Base-by-base conservation (phyloP, 2,113 vertebrate species). In the Catharus bicknelli region DNA sequence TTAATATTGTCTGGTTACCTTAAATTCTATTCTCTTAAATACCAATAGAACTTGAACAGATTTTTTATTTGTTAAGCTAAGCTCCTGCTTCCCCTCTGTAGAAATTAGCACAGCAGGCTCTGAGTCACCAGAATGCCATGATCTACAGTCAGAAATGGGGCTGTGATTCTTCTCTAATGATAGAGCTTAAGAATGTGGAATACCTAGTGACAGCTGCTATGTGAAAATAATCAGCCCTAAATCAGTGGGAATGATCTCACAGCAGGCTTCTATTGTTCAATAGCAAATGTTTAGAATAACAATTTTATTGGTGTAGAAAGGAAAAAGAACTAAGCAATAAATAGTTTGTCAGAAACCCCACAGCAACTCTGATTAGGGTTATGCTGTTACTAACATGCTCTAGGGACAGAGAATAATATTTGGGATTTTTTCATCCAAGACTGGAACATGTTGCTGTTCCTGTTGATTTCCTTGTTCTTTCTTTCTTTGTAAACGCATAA, bases 191-290 rank as follows among this genome's bases (percentile, higher is more conserved):
- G 79, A 88, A 89, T 59, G 40, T 83, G 70, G 70, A 88, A 81
- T 85, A 63, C 40, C 74, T 94, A 90, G 45, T 72, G 58, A 75
- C 68, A 96, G 30, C 53, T 83, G 73, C 51, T 94, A 77, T 94
- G 85, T 61, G 78, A 95, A 97, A 97, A 97, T 92, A 95, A 96
- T 95, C 81, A 88, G 62, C 36, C 23, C 96, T 96, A 68, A 94
- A 75, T 95, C 83, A 96, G 69, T 79, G 86, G 62, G 36, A 96
- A 92, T 93, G 64, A 86, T 96, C 94, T 94, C 86, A 82, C 68
- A 74, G 87, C 58, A 82, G 57, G 76, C 29, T 94, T 92, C 83
- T 93, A 81, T 97, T 94, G 88, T 87, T 97, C 30, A 57, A 55
- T 19, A 92, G 79, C 67, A 90, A 96, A 66, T 91, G 54, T 94